Percentiles rank a stretch among this genome's conserved stretches.
These are phyloP conservation scores for Paratrypauchen microcephalus DNA, from an alignment of 2,797 vertebrate species.

Conservation along the genomic window DNA sequence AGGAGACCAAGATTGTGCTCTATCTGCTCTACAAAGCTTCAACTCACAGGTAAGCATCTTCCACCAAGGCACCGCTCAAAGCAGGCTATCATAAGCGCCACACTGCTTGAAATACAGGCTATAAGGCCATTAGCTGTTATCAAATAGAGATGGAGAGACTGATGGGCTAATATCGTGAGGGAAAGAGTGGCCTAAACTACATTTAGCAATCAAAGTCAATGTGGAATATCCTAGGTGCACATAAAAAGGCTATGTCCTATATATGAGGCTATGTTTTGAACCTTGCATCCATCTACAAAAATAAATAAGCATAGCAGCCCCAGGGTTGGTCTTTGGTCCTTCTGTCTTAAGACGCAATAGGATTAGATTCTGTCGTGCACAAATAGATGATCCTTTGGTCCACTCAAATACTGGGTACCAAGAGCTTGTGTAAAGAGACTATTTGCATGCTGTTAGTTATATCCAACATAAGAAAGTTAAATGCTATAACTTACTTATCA, in stretches of 20 bases:
- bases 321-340: neutral
- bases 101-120: neutral
- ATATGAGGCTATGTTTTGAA: neutral
- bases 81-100: neutral
- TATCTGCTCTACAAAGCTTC: slow-evolving; percentile 82
- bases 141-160: neutral
- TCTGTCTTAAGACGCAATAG: slow-evolving; percentile 44
- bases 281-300: neutral
- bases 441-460: slow-evolving; percentile 3
- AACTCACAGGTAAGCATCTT: slow-evolving; percentile 83
- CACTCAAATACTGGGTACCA: slow-evolving; percentile 31
- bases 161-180: neutral
- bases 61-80: neutral
- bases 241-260: neutral
- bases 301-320: neutral
- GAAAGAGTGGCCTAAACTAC: neutral
- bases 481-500: neutral
- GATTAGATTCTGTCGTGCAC: slow-evolving; percentile 59
- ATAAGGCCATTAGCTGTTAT: neutral
- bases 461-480: neutral
- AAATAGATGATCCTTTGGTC: slow-evolving; percentile 51
- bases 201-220: neutral
- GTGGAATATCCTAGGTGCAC: neutral
- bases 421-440: neutral
- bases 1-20: slow-evolving; percentile 79